phyloP scores from a whole-genome alignment of 1,140 invertebrate genomes.

The Aradophagus sp. region DNA sequence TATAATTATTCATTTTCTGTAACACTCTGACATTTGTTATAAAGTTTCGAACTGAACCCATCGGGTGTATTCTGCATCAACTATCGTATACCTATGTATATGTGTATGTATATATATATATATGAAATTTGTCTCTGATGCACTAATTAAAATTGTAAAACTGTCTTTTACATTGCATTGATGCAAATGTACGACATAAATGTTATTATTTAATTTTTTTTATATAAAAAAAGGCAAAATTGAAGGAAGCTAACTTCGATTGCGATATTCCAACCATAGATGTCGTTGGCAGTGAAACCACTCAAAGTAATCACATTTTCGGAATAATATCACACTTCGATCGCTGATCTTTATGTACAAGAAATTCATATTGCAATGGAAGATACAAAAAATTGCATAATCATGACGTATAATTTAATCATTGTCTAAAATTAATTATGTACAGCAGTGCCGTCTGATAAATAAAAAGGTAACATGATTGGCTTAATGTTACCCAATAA shows the following conservation, averaged over 20 bases:
- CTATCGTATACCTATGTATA: slow-evolving; percentile 6
- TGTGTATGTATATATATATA: slow-evolving; percentile 7
- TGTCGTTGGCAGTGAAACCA: slow-evolving; percentile 26
- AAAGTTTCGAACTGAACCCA: too few species aligned
- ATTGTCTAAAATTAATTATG: slow-evolving; percentile 6
- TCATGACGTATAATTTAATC: slow-evolving; percentile 2
- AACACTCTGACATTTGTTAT: slow-evolving; percentile 28
- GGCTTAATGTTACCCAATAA: too few species aligned
- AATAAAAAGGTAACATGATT: too few species aligned
- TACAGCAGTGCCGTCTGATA: slow-evolving; percentile 9
- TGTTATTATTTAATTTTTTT: not conserved
- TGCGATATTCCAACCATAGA: slow-evolving; percentile 20
- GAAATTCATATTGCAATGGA: slow-evolving; percentile 11
- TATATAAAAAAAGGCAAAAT: slow-evolving; percentile 4
- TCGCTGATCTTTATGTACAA: slow-evolving; percentile 24
- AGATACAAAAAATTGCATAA: slow-evolving; percentile 1
- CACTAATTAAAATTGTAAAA: slow-evolving; percentile 7
- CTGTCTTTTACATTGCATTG: not conserved
- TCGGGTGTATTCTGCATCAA: not conserved
- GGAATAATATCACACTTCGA: slow-evolving; percentile 45
- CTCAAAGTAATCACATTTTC: slow-evolving; percentile 22
- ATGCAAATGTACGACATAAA: slow-evolving; percentile 1
- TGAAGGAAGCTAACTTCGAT: slow-evolving; percentile 18
- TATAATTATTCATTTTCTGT: slow-evolving; percentile 35
- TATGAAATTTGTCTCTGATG: slow-evolving; percentile 1